These are phyloP conservation scores for Carlito syrichta DNA, from an alignment of 2,113 vertebrate species.

Conservation along the genomic window DNA sequence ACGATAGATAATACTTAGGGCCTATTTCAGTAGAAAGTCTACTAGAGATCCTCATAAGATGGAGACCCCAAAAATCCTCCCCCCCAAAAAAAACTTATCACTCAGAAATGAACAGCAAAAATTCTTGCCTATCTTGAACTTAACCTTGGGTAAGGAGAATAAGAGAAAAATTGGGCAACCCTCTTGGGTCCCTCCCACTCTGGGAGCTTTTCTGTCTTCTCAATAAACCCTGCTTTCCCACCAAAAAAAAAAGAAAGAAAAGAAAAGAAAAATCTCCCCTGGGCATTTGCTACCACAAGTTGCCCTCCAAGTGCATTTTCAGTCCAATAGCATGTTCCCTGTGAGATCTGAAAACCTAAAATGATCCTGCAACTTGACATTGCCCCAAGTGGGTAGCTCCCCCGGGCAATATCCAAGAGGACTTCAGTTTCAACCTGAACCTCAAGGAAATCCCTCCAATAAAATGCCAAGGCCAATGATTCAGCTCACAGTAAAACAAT, in stretches of 20 bases:
- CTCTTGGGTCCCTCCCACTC: too few species aligned
- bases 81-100: not conserved
- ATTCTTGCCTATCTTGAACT: constrained; percentile 8
- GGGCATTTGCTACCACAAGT: not conserved
- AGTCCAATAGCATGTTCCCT: not conserved
- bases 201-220: too few species aligned
- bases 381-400: not conserved
- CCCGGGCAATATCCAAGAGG: not conserved
- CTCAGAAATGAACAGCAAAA: not conserved
- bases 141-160: not conserved
- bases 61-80: not conserved
- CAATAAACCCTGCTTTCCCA: too few species aligned
- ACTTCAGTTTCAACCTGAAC: not conserved
- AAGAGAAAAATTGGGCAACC: too few species aligned
- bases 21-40: not conserved
- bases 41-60: not conserved
- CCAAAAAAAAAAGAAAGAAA: too few species aligned
- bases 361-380: not conserved
- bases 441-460: constrained; percentile 2
- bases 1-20: not conserved
- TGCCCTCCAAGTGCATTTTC: not conserved
- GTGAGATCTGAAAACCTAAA: not conserved
- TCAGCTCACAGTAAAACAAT: not conserved
- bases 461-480: constrained; percentile 19
- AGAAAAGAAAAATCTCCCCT: not conserved